Evolutionary conservation across 2,888 invertebrate species (phyloP).

Genomic region (Archaeoteleia sp.): DNA sequence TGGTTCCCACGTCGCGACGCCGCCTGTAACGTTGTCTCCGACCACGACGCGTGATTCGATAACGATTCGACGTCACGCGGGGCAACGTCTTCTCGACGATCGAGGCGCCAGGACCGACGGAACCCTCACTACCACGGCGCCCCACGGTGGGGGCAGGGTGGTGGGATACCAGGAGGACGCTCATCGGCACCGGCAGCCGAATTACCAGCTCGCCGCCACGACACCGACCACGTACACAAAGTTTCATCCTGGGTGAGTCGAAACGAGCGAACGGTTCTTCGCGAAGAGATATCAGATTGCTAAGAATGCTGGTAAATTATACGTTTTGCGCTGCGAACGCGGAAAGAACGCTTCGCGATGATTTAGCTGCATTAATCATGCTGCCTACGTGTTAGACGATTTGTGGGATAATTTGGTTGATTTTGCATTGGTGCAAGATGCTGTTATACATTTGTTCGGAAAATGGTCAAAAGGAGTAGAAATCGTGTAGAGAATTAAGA

Average conservation of each 20-base stretch:
- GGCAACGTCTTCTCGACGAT: conserved; percentile 44
- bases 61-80: conserved; percentile 41
- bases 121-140: conserved; percentile 60
- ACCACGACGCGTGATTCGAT: neutral
- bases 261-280: conserved; percentile 1
- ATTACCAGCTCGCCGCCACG: conserved; percentile 53
- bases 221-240: conserved; percentile 62
- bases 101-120: conserved; percentile 32
- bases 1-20: neutral
- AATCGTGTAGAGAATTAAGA: too few species aligned
- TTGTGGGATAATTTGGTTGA: too few species aligned
- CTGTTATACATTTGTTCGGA: too few species aligned
- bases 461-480: too few species aligned
- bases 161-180: conserved; percentile 60
- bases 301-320: conserved; percentile 26
- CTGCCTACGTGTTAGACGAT: too few species aligned
- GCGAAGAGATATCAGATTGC: conserved; percentile 17
- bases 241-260: conserved; percentile 69
- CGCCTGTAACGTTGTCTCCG: too few species aligned
- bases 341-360: conserved; percentile 17
- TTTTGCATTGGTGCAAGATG: too few species aligned
- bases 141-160: conserved; percentile 61
- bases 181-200: conserved; percentile 58
- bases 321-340: conserved; percentile 11
- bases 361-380: conserved; percentile 12